phyloP scores from a whole-genome alignment of 2,888 invertebrate species.

The Agonopterix subpropinquella region DNA sequence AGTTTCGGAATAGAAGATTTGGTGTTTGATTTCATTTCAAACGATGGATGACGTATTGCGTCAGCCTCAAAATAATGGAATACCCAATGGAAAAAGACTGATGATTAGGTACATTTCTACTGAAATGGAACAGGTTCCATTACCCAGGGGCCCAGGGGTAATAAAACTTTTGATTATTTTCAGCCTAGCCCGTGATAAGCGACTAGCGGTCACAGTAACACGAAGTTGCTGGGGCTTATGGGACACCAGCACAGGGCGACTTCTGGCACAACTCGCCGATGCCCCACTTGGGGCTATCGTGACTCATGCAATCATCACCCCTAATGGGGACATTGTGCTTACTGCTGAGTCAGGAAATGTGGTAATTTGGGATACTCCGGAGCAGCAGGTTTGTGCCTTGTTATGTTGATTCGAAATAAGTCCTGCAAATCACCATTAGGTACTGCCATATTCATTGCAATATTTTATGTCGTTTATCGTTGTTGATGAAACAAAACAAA shows the following conservation, averaged over 20 bases:
- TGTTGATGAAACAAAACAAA: too few species aligned
- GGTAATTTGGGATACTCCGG: conserved; percentile 86
- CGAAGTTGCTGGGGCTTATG: conserved; percentile 96
- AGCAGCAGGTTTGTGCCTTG: conserved; percentile 49
- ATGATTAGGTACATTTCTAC: too few species aligned
- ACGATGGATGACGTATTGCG: too few species aligned
- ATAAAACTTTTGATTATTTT: conserved; percentile 7
- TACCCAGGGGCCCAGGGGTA: background rate
- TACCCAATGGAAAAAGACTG: too few species aligned
- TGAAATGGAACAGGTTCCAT: background rate
- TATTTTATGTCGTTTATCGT: too few species aligned
- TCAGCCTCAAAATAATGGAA: too few species aligned
- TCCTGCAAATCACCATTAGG: too few species aligned
- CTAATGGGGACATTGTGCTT: conserved; percentile 88
- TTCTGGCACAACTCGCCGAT: conserved; percentile 92
- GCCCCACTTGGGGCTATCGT: conserved; percentile 96
- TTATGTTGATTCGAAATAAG: too few species aligned
- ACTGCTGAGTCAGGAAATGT: conserved; percentile 95
- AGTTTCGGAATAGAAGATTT: too few species aligned
- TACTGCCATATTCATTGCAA: too few species aligned
- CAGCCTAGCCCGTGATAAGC: conserved; percentile 85
- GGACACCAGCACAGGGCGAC: conserved; percentile 90
- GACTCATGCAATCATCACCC: conserved; percentile 92
- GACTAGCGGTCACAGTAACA: conserved; percentile 93
- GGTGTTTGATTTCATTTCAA: too few species aligned